Percentiles rank a stretch among this genome's conserved stretches.
Evolutionary conservation across 2,113 vertebrate species (phyloP).

Genomic region (Murina feae): DNA sequence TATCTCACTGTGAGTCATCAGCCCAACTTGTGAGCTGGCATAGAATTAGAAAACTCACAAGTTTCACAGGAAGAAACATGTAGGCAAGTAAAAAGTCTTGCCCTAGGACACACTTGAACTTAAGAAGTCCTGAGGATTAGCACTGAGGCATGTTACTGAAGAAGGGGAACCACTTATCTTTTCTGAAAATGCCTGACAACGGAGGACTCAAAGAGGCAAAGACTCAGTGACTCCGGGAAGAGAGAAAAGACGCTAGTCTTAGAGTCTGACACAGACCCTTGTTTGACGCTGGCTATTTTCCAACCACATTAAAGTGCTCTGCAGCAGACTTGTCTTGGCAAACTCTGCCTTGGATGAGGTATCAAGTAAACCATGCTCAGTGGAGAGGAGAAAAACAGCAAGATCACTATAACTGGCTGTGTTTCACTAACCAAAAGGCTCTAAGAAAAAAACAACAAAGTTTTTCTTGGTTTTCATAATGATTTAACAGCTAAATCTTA

Average conservation of each 20-base stretch:
- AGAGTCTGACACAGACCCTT: neutral
- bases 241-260: neutral
- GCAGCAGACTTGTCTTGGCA: neutral
- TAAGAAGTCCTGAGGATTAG: neutral
- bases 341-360: neutral
- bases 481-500: slow-evolving; percentile 7
- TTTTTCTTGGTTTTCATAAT: neutral
- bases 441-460: neutral
- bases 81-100: neutral
- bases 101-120: neutral
- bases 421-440: neutral
- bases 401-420: neutral
- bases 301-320: slow-evolving; percentile 23
- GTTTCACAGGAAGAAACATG: neutral
- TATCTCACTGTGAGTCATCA: neutral
- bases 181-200: neutral
- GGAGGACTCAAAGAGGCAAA: neutral
- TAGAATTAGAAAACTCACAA: neutral
- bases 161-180: neutral
- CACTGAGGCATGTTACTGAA: neutral
- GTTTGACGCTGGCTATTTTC: neutral
- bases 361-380: neutral
- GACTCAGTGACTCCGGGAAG: neutral
- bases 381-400: neutral
- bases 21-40: neutral